phyloP scores from a whole-genome alignment of 2,113 vertebrate genomes.

The human region DNA sequence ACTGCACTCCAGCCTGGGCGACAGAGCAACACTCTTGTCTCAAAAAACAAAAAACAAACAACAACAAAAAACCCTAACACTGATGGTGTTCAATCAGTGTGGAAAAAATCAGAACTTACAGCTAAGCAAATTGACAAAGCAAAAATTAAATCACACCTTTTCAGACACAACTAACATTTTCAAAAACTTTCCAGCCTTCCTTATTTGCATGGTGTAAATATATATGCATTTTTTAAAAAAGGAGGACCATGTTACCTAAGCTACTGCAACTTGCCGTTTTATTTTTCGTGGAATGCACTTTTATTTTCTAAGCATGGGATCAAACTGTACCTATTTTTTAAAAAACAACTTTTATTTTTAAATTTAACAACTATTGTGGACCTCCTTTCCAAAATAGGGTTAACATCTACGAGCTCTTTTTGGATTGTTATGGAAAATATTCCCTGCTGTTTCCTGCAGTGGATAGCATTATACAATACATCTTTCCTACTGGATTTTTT shows the following conservation, averaged over 20 bases:
- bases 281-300: background rate
- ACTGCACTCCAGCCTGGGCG: no score
- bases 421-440: background rate
- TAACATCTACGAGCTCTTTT: background rate
- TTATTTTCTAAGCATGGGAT: background rate
- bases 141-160: background rate
- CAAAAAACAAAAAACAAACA: no score
- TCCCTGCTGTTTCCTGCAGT: fast-evolving
- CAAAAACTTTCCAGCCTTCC: background rate
- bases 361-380: background rate
- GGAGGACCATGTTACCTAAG: background rate
- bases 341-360: background rate
- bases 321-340: background rate
- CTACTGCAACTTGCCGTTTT: background rate
- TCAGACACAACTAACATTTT: background rate
- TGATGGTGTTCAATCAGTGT: background rate
- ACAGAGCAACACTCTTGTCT: no score
- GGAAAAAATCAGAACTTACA: background rate
- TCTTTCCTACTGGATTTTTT: background rate
- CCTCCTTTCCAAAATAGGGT: background rate
- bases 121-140: background rate
- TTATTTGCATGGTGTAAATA: background rate
- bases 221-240: background rate
- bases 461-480: no score
- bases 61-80: background rate